Evolutionary conservation across 2,113 vertebrate genomes (phyloP).

Genomic region (Harpagus bidentatus): DNA sequence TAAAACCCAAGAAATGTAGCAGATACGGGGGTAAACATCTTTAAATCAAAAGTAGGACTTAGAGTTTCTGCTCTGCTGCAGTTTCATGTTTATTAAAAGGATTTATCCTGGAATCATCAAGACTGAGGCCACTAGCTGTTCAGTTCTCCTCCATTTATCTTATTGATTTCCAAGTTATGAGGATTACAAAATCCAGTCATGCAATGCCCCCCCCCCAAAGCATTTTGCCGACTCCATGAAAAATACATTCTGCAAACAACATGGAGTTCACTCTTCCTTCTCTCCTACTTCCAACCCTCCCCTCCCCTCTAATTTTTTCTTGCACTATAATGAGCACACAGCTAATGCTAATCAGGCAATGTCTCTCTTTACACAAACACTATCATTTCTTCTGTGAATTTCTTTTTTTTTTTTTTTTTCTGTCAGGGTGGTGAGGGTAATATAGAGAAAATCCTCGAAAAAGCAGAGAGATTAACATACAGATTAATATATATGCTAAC

Average conservation of each 20-base stretch:
- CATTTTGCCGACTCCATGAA: neutral
- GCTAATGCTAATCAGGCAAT: neutral
- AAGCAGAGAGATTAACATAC: neutral
- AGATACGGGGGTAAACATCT: constrained; percentile 28
- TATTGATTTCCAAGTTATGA: constrained; percentile 35
- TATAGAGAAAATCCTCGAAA: neutral
- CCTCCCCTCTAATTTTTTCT: neutral
- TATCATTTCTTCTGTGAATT: neutral
- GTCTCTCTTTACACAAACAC: neutral
- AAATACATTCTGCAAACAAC: neutral
- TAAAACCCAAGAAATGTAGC: neutral
- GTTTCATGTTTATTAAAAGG: constrained; percentile 53
- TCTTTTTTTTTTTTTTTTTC: neutral
- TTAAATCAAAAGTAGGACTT: constrained; percentile 40
- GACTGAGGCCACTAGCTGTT: neutral
- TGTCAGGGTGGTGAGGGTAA: neutral
- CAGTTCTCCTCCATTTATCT: constrained; percentile 34
- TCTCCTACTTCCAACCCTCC: neutral
- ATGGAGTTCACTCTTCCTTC: neutral
- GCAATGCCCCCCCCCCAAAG: neutral
- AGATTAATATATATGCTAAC: neutral
- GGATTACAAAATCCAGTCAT: constrained; percentile 1
- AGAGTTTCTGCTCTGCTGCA: constrained; percentile 19
- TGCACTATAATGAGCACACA: neutral
- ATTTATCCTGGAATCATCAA: constrained; percentile 13